A percentile compares a stretch with the other conserved stretches of the same genome.
These are phyloP conservation scores for Pollimyrus isidori DNA, from an alignment of 2,113 vertebrate genomes.

Conservation along the genomic window DNA sequence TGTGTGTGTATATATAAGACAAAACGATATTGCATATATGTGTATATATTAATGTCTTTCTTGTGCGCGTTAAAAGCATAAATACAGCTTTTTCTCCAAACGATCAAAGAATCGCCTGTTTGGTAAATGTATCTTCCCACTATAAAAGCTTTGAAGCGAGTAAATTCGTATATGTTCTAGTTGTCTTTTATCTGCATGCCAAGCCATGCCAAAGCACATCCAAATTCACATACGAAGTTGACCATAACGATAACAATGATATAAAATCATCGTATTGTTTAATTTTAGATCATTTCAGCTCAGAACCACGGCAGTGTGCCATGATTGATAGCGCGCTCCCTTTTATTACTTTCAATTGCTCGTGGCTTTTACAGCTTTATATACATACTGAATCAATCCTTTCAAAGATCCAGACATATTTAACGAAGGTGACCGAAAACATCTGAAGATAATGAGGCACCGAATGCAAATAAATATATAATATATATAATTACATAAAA, in stretches of 20 bases:
- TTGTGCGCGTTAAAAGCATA: not conserved
- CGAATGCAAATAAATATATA: slow-evolving; percentile 22
- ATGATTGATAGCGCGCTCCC: slow-evolving; percentile 84
- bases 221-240: slow-evolving; percentile 29
- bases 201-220: not conserved
- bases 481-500: not conserved
- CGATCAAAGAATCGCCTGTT: not conserved
- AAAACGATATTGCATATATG: not conserved
- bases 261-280: slow-evolving; percentile 73
- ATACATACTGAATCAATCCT: slow-evolving; percentile 87
- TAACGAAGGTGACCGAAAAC: slow-evolving; percentile 37
- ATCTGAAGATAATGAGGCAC: slow-evolving; percentile 18
- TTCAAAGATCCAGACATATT: slow-evolving; percentile 56
- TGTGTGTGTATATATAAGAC: not conserved
- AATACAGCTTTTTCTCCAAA: not conserved
- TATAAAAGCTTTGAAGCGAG: not conserved
- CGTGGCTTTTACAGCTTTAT: slow-evolving; percentile 83
- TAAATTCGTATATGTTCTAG: not conserved
- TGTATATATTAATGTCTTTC: slow-evolving; percentile 12
- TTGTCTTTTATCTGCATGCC: not conserved
- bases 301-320: slow-evolving; percentile 62
- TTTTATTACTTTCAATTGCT: slow-evolving; percentile 90
- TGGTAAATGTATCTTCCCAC: not conserved
- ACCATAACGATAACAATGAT: slow-evolving; percentile 71
- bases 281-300: slow-evolving; percentile 66